Base-by-base conservation (phyloP, 2,113 vertebrate species). In the Hemichromis elongatus region DNA sequence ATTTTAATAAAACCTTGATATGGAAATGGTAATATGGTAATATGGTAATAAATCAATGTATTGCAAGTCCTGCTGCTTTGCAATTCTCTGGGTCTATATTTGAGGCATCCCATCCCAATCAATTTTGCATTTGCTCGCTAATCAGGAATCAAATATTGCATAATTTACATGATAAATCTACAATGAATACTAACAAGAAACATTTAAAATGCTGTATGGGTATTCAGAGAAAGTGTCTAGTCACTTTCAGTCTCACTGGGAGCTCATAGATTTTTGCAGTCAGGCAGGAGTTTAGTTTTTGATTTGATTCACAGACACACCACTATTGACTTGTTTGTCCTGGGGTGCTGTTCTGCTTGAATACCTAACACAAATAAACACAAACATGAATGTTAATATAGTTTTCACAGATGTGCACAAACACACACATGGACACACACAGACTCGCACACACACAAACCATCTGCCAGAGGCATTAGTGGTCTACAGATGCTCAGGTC, bases 391-490 rank as follows among this genome's bases (percentile, higher is more conserved):
- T 47, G 55, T 70, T 79, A 56, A 77, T 47, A 85, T n/a, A 56
- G 83, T 77, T 88, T 89, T 86, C 56, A 86, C 84, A 90, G 42
- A 87, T 87, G 82, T 54, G 5, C n/a, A 55, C 61, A 83, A 21
- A 73, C 66, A 83, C 21, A 50, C 45, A 56, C 55, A 42, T n/a
- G n/a, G n/a, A n/a, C 66, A 75, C 70, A 73, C n/a, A 75, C 35
- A n/a, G n/a, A n/a, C n/a, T n/a, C n/a, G 70, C 10, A 55, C 66
- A 85, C 26, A 54, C 14, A 70, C 11, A 56, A 9, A 55, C 88
- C 92, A 95, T 94, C 95, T 96, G 95, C 84, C 82, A 87, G 80
- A 90, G 83, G 78, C 91, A 95, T 96, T 90, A 93, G 87, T 45
- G 2, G 24, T 57, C 84, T 86, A 53, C 88, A 87, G 84, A 89